Evolutionary conservation across 2,797 vertebrate species (phyloP), one percentile per base, ranked within the genome.

Genomic region (Mico argentatus): DNA sequence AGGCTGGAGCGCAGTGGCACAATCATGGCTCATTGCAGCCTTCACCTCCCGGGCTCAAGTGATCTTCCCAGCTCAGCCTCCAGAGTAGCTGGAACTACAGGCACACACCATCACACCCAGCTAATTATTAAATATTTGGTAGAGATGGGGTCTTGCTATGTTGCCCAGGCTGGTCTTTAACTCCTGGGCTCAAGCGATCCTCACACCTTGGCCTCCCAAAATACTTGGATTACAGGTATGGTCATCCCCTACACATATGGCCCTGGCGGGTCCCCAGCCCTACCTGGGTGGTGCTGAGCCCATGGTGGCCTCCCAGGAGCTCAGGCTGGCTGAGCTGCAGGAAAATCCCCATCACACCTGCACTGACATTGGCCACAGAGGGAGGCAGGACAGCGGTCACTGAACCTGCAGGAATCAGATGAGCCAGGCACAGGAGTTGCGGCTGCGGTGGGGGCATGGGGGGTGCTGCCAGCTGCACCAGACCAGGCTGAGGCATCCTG

Each of bases 371-470:
- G 7, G 33, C 57, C 79, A 6, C 44, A 6, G 17, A 26, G n/a
- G 7, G 73, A 11, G 24, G 80, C 72, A 41, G 19, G 41, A 41
- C 50, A 17, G 55, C 41, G 1, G 11, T 39, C 8, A 27, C 41
- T 41, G 44, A 22, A 2, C 44, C 84, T 7, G 67, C 75, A n/a
- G n/a, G 81, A 52, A 27, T 22, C 3, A 2, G 12, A 10, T 3
- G 1, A 44, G 24, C 17, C 0, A 44, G 75, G 61, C 19, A 12
- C 46, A 15, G 52, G 12, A 41, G 22, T 1, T 17, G 36, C 7
- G 2, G 27, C 13, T 1, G 4, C 1, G 8, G 20, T 0, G 6
- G 0, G 7, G 55, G 26, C 1, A 36, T 20, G 6, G 27, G 64
- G 36, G 24, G 30, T 3, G 3, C 46, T 12, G 17, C 9, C 46